Conservation (phyloP, 2,888 invertebrate genomes). For the Choristoneura rosaceana region DNA sequence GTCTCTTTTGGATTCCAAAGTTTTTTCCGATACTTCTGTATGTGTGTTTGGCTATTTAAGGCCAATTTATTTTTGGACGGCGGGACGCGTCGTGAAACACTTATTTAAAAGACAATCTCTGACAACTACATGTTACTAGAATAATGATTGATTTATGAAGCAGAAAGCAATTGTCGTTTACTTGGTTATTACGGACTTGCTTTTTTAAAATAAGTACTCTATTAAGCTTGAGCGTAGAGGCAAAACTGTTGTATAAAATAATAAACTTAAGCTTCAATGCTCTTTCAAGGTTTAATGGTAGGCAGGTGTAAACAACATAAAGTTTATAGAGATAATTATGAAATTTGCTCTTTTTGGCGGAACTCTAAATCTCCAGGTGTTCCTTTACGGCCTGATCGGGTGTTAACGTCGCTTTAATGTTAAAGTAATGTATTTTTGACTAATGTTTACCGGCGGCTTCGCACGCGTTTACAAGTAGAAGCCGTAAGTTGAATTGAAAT, state of each 20-base stretch:
- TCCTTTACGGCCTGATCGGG: constrained; percentile 8
- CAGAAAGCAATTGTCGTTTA: neutral
- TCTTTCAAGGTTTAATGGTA: neutral
- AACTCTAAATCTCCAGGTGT: constrained; percentile 10
- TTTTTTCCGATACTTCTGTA: constrained; percentile 39
- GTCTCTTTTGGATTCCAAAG: constrained; percentile 36
- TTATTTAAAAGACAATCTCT: neutral
- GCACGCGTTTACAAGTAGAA: no score
- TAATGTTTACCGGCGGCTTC: no score
- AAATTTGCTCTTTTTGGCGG: neutral
- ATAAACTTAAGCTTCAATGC: neutral
- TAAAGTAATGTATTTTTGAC: no score
- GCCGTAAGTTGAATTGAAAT: no score
- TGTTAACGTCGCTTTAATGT: constrained; percentile 11
- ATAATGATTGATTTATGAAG: neutral
- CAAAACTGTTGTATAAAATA: neutral
- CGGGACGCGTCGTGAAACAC: neutral
- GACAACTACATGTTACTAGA: neutral
- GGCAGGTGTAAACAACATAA: constrained; percentile 5
- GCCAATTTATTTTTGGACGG: constrained; percentile 32
- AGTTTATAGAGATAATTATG: constrained; percentile 5
- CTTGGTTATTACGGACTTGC: neutral
- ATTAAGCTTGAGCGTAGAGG: neutral
- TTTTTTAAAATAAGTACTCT: neutral
- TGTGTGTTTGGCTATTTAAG: constrained; percentile 28